phyloP scores from a whole-genome alignment of 2,888 invertebrate genomes.

The Drosophila vallismaia region DNA sequence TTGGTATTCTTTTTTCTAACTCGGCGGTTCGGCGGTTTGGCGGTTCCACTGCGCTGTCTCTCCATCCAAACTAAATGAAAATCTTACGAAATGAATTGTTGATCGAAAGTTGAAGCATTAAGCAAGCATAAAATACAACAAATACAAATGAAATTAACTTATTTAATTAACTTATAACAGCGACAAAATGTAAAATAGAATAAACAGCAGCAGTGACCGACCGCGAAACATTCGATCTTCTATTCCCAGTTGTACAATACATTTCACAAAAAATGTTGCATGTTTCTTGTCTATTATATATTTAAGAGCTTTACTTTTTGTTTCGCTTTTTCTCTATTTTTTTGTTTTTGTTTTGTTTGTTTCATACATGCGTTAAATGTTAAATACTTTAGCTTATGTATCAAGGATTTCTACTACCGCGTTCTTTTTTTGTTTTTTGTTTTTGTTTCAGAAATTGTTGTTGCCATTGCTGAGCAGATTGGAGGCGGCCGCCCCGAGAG shows the following conservation, averaged over 20 bases:
- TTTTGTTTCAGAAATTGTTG: constrained; percentile 37
- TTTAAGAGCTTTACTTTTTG: constrained; percentile 34
- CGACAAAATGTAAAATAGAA: constrained; percentile 7
- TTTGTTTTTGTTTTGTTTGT: constrained; percentile 43
- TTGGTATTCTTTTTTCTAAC: constrained; percentile 8
- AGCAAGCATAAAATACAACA: constrained; percentile 41
- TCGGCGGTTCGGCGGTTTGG: too few relatives aligned
- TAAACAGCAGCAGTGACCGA: constrained; percentile 15
- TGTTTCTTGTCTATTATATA: constrained; percentile 41
- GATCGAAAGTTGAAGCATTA: constrained; percentile 22
- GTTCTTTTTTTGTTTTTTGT: constrained; percentile 39
- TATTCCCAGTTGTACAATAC: constrained; percentile 35
- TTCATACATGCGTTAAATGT: constrained; percentile 58
- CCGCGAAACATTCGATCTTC: constrained; percentile 14
- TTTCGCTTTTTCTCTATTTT: constrained; percentile 45
- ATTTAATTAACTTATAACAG: constrained; percentile 5
- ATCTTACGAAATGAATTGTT: constrained; percentile 10
- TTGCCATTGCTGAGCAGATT: constrained; percentile 60
- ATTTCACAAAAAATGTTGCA: constrained; percentile 30
- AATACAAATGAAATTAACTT: constrained; percentile 31
- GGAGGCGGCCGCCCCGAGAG: constrained; percentile 66
- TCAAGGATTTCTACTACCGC: constrained; percentile 77
- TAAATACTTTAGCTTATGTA: constrained; percentile 72
- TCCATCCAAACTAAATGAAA: not conserved
- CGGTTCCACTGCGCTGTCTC: constrained; percentile 16